phyloP scores from a whole-genome alignment of 2,113 vertebrate species.

The Callipepla squamata region DNA sequence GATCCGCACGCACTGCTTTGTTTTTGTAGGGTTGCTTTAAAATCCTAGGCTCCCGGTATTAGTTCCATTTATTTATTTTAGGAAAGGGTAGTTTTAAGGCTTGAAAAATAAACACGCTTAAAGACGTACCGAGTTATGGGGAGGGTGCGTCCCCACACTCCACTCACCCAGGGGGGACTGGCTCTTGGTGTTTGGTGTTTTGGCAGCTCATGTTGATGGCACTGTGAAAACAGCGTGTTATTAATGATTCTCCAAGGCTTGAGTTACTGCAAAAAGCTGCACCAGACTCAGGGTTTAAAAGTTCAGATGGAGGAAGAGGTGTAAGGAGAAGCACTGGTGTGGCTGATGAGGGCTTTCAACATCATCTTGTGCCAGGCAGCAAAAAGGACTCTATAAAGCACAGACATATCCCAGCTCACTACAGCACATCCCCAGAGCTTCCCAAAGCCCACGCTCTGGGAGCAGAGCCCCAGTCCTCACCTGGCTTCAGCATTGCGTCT shows the following conservation, averaged over 20 bases:
- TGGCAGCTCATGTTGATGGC: background rate
- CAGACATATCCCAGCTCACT: background rate
- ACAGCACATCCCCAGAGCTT: background rate
- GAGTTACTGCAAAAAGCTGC: constrained; percentile 62
- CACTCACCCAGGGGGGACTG: background rate
- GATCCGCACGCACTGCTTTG: constrained; percentile 3
- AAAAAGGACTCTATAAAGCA: background rate
- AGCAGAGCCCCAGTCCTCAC: background rate
- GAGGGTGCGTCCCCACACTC: background rate
- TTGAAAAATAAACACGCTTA: constrained; percentile 24
- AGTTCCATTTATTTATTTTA: constrained; percentile 55
- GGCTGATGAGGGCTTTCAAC: rapidly evolving
- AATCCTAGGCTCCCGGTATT: background rate
- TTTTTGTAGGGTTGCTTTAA: constrained; percentile 25
- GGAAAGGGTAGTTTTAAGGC: constrained; percentile 39
- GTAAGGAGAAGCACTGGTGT: background rate
- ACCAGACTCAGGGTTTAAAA: constrained; percentile 26
- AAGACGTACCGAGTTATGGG: background rate
- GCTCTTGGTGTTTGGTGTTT: background rate
- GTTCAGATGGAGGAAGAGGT: constrained; percentile 47
- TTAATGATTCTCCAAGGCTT: constrained; percentile 28
- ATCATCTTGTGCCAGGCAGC: background rate
- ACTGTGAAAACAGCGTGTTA: constrained; percentile 25
- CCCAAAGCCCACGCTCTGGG: no score
- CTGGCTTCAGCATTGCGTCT: background rate